A percentile compares a stretch with the other conserved stretches of the same genome.
These are phyloP conservation scores for Raillietiella orientalis DNA, from an alignment of 2,888 invertebrate species.

Conservation along the genomic window DNA sequence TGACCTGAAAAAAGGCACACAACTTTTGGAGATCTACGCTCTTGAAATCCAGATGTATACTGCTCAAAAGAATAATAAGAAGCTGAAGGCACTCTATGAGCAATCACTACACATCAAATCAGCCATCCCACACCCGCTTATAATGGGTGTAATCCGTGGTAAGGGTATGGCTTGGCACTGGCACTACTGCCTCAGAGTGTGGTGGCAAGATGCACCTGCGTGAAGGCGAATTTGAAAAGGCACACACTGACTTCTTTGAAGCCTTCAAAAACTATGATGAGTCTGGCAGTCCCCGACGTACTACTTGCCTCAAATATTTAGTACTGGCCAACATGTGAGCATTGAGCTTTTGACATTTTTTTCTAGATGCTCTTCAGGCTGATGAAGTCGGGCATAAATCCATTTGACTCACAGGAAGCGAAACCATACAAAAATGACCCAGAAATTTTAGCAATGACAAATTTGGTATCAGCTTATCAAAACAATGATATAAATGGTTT, in stretches of 20 bases:
- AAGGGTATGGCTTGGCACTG: constrained; percentile 7
- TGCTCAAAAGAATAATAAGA: constrained; percentile 96
- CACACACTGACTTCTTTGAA: constrained; percentile 97
- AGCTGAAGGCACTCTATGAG: constrained; percentile 79
- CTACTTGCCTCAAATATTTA: constrained; percentile 87
- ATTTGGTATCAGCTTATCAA: constrained; percentile 72
- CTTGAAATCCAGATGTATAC: constrained; percentile 99
- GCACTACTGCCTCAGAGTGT: constrained; percentile 60
- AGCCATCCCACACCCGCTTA: constrained; percentile 97
- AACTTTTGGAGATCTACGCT: constrained; percentile 88
- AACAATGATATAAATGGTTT: constrained; percentile 96
- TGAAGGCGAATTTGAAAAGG: constrained; percentile 93
- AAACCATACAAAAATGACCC: constrained; percentile 99
- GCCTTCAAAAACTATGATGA: constrained; percentile 99
- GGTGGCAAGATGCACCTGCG: constrained; percentile 98
- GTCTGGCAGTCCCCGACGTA: constrained; percentile 79
- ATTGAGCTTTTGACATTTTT: constrained; percentile 8
- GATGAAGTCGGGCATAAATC: constrained; percentile 98
- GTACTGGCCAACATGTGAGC: constrained; percentile 92
- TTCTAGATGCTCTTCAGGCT: constrained; percentile 22
- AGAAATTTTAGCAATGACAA: constrained; percentile 96
- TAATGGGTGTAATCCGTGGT: constrained; percentile 97
- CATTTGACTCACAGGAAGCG: constrained; percentile 97
- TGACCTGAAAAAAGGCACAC: constrained; percentile 89
- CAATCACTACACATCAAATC: constrained; percentile 95